Conservation (phyloP, 2,888 invertebrate species). For the Lathronympha strigana region DNA sequence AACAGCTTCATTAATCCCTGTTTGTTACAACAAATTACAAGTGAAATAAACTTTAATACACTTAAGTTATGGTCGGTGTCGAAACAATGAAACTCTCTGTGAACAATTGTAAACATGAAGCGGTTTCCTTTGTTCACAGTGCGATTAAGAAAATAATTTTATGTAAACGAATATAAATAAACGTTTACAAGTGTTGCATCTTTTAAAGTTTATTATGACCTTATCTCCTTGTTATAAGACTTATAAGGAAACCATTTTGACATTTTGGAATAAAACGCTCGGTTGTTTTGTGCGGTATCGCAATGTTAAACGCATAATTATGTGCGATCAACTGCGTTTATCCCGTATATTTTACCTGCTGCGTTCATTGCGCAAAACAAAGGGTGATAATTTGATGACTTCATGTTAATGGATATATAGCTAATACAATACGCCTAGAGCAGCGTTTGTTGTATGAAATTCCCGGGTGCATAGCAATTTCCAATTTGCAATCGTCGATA, state of each 20-base stretch:
- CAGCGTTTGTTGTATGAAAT: no score
- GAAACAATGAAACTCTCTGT: slow-evolving; percentile 26
- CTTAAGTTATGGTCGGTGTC: slow-evolving; percentile 24
- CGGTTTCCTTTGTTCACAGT: slow-evolving; percentile 25
- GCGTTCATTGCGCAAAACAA: no score
- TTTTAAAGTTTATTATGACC: background rate
- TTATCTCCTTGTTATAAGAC: background rate
- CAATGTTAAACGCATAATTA: no score
- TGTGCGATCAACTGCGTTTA: no score
- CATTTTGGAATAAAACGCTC: no score
- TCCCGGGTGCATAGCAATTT: no score
- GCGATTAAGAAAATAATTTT: slow-evolving; percentile 26
- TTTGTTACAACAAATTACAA: slow-evolving; percentile 24
- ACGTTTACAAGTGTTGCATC: slow-evolving; percentile 4
- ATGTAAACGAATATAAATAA: slow-evolving; percentile 24
- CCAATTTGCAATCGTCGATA: no score
- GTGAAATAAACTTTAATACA: slow-evolving; percentile 30
- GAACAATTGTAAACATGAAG: slow-evolving; percentile 31
- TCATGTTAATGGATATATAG: no score
- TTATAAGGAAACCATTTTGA: background rate
- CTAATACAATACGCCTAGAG: no score
- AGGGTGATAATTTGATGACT: no score
- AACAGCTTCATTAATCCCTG: slow-evolving; percentile 11
- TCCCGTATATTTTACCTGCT: no score
- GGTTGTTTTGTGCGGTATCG: no score